Conservation (phyloP, 2,113 vertebrate genomes). For the Toxotes jaculatrix region DNA sequence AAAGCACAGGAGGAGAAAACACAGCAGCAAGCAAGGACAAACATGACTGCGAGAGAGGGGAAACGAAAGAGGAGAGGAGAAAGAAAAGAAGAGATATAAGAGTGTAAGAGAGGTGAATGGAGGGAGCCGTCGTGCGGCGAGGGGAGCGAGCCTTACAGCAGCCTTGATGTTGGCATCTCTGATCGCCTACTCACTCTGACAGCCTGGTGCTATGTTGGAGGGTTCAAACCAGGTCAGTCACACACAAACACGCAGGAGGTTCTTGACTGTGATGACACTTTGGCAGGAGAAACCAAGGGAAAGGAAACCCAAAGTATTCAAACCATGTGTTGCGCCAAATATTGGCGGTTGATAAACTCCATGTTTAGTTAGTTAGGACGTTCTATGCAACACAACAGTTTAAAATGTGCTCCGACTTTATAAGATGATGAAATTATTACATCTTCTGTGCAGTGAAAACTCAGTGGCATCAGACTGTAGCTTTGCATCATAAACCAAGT, state of each 20-base stretch:
- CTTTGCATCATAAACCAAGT: not conserved
- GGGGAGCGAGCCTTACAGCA: constrained; percentile 28
- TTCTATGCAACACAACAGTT: not conserved
- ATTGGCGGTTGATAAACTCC: constrained; percentile 14
- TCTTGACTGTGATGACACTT: constrained; percentile 26
- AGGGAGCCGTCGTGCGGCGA: constrained; percentile 28
- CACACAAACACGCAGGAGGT: constrained; percentile 37
- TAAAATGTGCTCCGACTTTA: not conserved
- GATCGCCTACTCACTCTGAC: constrained; percentile 53
- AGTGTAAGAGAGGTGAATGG: constrained; percentile 21
- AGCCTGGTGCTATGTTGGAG: constrained; percentile 27
- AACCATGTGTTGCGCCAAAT: constrained; percentile 45
- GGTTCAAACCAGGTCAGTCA: constrained; percentile 64
- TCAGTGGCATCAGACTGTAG: constrained; percentile 1
- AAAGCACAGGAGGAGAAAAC: not conserved
- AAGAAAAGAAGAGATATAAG: not conserved
- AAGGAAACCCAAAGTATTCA: constrained; percentile 38
- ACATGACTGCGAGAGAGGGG: not conserved
- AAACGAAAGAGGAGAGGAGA: not conserved
- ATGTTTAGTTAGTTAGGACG: not conserved
- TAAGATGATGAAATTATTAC: constrained; percentile 36
- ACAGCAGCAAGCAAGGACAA: not conserved
- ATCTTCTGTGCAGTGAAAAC: constrained; percentile 2
- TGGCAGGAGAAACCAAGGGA: not conserved
- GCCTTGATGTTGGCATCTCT: constrained; percentile 56